These are phyloP conservation scores for Camponotus floridanus DNA, from an alignment of 1,140 invertebrate genomes.

Conservation along the genomic window DNA sequence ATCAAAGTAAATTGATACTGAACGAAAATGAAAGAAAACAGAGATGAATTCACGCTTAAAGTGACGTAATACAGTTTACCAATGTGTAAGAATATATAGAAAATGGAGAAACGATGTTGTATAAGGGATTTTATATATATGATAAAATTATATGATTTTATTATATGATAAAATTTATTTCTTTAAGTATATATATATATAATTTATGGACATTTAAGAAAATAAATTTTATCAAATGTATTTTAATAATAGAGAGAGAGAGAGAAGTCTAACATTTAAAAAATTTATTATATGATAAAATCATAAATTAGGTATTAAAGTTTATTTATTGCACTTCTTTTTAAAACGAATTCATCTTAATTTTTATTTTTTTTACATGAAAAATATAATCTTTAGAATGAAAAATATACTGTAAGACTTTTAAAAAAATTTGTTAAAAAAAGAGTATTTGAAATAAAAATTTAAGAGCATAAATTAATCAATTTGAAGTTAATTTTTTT, in stretches of 20 bases:
- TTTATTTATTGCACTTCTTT: slow-evolving; percentile 23
- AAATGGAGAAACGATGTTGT: background rate
- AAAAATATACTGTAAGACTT: background rate
- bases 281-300: slow-evolving; percentile 3
- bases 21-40: background rate
- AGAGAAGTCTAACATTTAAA: background rate
- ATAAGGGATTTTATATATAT: background rate
- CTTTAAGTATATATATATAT: too few relatives aligned
- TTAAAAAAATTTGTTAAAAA: background rate
- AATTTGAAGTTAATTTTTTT: too few relatives aligned
- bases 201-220: slow-evolving; percentile 1
- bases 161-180: too few relatives aligned
- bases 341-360: slow-evolving; percentile 13
- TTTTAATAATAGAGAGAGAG: slow-evolving; percentile 2
- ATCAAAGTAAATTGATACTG: too few relatives aligned
- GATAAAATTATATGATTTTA: too few relatives aligned
- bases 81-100: background rate
- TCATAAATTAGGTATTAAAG: background rate
- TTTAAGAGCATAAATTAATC: background rate
- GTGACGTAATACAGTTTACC: background rate
- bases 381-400: slow-evolving; percentile 4
- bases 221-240: slow-evolving; percentile 15
- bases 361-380: slow-evolving; percentile 30
- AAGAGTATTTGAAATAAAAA: background rate
- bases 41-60: background rate